phyloP scores from a whole-genome alignment of 2,888 invertebrate species.

The Cheilosia vernalis region DNA sequence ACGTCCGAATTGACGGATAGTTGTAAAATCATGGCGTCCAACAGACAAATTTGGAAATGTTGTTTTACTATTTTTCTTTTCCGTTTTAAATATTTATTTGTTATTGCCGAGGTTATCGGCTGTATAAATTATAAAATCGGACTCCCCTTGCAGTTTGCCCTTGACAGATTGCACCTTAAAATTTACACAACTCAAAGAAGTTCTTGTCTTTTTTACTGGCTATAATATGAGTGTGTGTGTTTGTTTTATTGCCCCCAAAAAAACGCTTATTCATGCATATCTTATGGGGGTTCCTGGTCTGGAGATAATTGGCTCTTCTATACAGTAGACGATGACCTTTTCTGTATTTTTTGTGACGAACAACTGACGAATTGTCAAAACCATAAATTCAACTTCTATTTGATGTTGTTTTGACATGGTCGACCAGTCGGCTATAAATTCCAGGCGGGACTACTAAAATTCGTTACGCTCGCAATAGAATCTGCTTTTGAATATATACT shows the following conservation, averaged over 20 bases:
- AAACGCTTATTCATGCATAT: constrained; percentile 45
- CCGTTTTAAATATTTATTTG: constrained; percentile 65
- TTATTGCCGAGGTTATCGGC: constrained; percentile 48
- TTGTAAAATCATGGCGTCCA: constrained; percentile 75
- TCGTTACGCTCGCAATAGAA: constrained; percentile 57
- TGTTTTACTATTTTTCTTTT: constrained; percentile 53
- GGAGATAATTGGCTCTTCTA: constrained; percentile 54
- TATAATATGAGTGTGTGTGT: constrained; percentile 11
- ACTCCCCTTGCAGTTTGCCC: constrained; percentile 53
- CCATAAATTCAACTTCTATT: constrained; percentile 72
- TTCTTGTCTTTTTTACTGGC: constrained; percentile 18
- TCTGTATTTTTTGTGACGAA: constrained; percentile 48
- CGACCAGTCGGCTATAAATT: constrained; percentile 52
- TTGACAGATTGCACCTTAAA: constrained; percentile 70
- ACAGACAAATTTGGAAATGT: constrained; percentile 67
- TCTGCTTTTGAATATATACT: not conserved
- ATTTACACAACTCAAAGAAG: constrained; percentile 35
- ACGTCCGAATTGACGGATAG: constrained; percentile 63
- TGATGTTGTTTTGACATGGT: constrained; percentile 71
- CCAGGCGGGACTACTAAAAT: constrained; percentile 66
- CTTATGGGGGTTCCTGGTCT: constrained; percentile 37
- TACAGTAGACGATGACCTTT: constrained; percentile 44
- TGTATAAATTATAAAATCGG: constrained; percentile 44
- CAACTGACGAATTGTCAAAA: constrained; percentile 74
- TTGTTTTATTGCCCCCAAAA: constrained; percentile 58